phyloP scores from a whole-genome alignment of 2,113 vertebrate genomes.

The Lycaon pictus region DNA sequence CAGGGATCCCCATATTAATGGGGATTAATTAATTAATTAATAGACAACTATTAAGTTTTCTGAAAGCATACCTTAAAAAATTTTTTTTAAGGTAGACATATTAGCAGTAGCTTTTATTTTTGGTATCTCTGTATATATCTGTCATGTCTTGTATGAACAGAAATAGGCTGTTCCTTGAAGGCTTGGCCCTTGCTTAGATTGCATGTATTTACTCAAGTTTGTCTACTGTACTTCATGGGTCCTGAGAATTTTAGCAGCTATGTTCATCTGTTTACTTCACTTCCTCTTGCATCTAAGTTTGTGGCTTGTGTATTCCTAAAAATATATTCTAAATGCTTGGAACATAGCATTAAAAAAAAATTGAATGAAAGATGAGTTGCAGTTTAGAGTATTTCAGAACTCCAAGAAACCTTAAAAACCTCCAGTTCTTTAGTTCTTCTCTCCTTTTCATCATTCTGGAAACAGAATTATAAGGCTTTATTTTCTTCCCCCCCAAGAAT shows the following conservation, averaged over 20 bases:
- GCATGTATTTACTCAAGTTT: constrained; percentile 48
- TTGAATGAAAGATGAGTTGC: constrained; percentile 42
- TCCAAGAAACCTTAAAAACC: constrained; percentile 52
- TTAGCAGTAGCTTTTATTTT: constrained; percentile 54
- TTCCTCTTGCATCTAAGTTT: constrained; percentile 36
- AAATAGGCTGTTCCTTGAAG: constrained; percentile 8
- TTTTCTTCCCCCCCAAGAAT: background rate
- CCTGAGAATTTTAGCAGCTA: constrained; percentile 47
- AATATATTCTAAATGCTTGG: constrained; percentile 60
- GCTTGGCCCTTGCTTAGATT: constrained; percentile 53
- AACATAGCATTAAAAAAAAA: constrained; percentile 47
- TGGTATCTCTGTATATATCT: background rate
- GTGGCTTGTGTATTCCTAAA: constrained; percentile 44
- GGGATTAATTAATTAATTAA: no score
- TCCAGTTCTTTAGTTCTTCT: background rate
- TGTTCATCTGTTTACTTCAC: constrained; percentile 30
- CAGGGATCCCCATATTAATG: no score
- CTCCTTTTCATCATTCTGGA: constrained; percentile 49
- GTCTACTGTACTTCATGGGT: background rate
- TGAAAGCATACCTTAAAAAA: constrained; percentile 8
- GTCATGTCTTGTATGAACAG: constrained; percentile 27
- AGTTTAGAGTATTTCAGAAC: constrained; percentile 58
- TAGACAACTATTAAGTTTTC: background rate
- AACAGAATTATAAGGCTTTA: background rate
- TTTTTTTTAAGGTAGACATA: constrained; percentile 8